Evolutionary conservation across 2,888 invertebrate species (phyloP).

Genomic region (Clepsis dumicolana): DNA sequence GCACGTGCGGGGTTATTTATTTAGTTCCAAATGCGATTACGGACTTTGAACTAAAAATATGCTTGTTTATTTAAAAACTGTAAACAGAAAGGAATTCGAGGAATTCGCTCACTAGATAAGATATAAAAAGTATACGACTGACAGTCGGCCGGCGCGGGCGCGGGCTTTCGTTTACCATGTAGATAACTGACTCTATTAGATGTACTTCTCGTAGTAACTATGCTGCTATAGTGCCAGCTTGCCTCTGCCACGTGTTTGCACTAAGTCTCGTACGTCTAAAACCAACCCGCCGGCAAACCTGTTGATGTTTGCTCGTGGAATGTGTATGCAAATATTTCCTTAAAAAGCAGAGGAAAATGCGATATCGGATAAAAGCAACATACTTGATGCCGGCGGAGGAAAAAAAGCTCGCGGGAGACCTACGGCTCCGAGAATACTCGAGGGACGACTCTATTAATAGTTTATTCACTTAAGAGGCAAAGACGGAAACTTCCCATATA

Average conservation of each 20-base stretch:
- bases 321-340: slow-evolving; percentile 14
- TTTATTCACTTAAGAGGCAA: background rate
- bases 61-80: slow-evolving; percentile 29
- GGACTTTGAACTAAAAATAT: slow-evolving; percentile 37
- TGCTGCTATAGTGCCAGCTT: background rate
- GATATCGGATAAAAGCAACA: slow-evolving; percentile 1
- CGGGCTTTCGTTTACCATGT: background rate
- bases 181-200: too few species aligned
- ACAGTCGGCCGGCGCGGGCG: background rate
- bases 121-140: background rate
- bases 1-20: slow-evolving; percentile 9
- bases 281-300: background rate
- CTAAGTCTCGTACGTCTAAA: background rate
- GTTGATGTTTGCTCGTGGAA: slow-evolving; percentile 13
- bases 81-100: slow-evolving; percentile 15
- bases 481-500: background rate
- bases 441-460: slow-evolving; percentile 4
- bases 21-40: slow-evolving; percentile 3
- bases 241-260: background rate
- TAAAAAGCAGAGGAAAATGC: slow-evolving; percentile 8
- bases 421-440: background rate
- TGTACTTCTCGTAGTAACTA: too few species aligned
- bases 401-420: background rate
- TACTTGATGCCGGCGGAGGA: background rate
- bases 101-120: slow-evolving; percentile 13